Percentiles rank a stretch among this genome's conserved stretches.
Evolutionary conservation across 1,140 invertebrate genomes (phyloP).

Genomic region (Temnothorax longispinosus): DNA sequence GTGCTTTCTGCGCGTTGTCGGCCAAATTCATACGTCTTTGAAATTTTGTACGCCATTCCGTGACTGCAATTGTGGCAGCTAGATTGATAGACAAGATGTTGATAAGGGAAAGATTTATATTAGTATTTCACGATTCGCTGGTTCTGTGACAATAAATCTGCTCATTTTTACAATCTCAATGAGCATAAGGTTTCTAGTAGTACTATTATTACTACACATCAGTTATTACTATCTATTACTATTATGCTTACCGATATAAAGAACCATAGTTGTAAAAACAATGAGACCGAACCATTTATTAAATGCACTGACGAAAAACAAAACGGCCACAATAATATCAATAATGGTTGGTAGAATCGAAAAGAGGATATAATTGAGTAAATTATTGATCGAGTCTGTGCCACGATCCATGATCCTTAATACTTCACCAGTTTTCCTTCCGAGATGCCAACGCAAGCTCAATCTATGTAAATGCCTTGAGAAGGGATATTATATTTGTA

Average conservation of each 20-base stretch:
- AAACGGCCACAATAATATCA: constrained; percentile 96
- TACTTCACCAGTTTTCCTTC: constrained; percentile 98
- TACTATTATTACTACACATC: not conserved
- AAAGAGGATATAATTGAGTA: constrained; percentile 95
- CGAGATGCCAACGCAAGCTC: constrained; percentile 95
- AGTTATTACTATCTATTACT: not conserved
- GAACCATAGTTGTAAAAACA: constrained; percentile 95
- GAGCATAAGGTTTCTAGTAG: not conserved
- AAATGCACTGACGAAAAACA: constrained; percentile 95
- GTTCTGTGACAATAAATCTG: not conserved
- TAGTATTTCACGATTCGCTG: not conserved
- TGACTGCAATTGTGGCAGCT: constrained; percentile 95
- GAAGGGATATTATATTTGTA: constrained; percentile 64
- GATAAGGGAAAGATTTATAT: not conserved
- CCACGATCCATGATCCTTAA: constrained; percentile 97
- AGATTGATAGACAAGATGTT: constrained; percentile 25
- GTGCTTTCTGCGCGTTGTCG: constrained; percentile 96
- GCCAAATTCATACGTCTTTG: constrained; percentile 96
- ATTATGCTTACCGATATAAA: constrained; percentile 94
- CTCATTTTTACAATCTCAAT: not conserved
- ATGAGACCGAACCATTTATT: constrained; percentile 98
- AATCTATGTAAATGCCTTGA: constrained; percentile 93
- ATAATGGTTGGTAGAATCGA: constrained; percentile 96
- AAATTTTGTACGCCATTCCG: constrained; percentile 98
- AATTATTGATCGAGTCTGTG: constrained; percentile 96